phyloP scores from a whole-genome alignment of 1,140 invertebrate species.

The Diorhabda sublineata region DNA sequence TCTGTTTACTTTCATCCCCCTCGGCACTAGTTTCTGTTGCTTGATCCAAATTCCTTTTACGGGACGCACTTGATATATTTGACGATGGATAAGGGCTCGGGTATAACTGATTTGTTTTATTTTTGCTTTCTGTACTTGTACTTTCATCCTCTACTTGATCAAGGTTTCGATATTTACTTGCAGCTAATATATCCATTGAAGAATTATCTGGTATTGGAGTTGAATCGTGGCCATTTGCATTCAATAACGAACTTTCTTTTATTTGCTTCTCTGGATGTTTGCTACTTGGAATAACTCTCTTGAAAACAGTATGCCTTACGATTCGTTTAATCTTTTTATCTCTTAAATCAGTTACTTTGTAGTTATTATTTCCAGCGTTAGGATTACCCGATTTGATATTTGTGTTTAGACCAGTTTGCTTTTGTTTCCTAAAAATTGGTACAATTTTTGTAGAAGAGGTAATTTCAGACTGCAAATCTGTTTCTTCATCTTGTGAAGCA shows the following conservation, averaged over 20 bases:
- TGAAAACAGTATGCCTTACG: too few species aligned
- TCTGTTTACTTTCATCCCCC: background rate
- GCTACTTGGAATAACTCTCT: slow-evolving; percentile 4
- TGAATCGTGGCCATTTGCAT: too few species aligned
- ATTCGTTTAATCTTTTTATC: too few species aligned
- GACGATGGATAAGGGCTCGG: background rate
- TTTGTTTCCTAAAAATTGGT: too few species aligned
- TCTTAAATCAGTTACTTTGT: too few species aligned
- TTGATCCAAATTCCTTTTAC: slow-evolving; percentile 23
- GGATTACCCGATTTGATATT: background rate
- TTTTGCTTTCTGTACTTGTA: background rate
- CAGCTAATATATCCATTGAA: background rate
- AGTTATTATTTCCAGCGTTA: background rate
- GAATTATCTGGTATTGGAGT: background rate
- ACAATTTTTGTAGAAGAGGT: too few species aligned
- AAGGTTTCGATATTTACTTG: background rate
- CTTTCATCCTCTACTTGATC: background rate
- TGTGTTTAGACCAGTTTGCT: background rate
- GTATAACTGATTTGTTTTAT: background rate
- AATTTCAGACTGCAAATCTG: background rate
- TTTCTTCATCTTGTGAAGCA: background rate
- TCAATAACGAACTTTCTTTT: slow-evolving; percentile 24
- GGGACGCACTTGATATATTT: slow-evolving; percentile 16
- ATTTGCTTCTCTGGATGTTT: slow-evolving; percentile 35
- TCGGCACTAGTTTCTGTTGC: background rate